Base-by-base conservation (phyloP, 2,888 invertebrate genomes). In the Hybos culiciformis region DNA sequence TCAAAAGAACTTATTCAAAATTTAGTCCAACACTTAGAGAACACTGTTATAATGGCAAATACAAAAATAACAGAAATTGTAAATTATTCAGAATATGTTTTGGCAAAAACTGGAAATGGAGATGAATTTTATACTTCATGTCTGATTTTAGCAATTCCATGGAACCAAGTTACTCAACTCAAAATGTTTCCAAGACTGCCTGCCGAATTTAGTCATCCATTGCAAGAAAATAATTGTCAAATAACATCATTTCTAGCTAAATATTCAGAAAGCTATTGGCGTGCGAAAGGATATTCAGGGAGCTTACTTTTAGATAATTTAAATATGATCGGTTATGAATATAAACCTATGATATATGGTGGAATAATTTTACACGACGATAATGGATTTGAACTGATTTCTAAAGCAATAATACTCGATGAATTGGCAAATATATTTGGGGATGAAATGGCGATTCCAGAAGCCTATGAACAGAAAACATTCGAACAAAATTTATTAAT, bases 61-160 rank as follows among this genome's bases (percentile, higher is more conserved):
- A 50, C 54, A 19, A 54, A 51, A 41, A 59, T 54, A 0, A 36
- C 44, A 0, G 50, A 50, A 40, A 45, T 65, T 15, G 44, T 53
- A 11, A 61, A 66, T 21, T 55, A 54, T 15, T 53, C 51, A 12
- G 54, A 62, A 33, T 56, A 54, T 34, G 59, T 59, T 4, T 46
- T 55, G 42, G 55, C 62, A 1, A 52, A 44, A 3, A 60, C 58
- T 41, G 48, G 54, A 0, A 15, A 42, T 9, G 54, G 55, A 2
- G 29, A 37, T 2, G 34, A 36, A 6, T 55, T 59, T 39, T 50
- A 46, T 1, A 56, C 57, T 3, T 53, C 55, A 20, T 50, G 54
- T 1, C 48, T 60, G 1, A 56, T 65, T 8, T 41, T 66, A 24
- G 64, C 65, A n/a, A 55, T 62, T 31, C 60, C 65, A 3, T 60